Percentiles rank a stretch among this genome's conserved stretches.
These are phyloP conservation scores for Paratilapia polleni DNA, from an alignment of 2,113 vertebrate genomes.

Conservation along the genomic window DNA sequence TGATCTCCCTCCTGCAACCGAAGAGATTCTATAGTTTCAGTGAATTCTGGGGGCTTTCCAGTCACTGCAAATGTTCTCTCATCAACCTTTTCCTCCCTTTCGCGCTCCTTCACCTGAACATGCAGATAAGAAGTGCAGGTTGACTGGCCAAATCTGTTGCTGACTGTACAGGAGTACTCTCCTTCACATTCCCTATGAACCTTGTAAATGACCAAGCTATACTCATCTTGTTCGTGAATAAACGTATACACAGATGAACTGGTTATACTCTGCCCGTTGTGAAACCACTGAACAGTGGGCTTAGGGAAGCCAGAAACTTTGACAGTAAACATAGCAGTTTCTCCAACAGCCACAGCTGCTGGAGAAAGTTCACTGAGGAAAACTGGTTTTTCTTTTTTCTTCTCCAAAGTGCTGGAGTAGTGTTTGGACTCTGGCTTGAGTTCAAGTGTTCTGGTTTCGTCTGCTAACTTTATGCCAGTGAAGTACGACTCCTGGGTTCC, in stretches of 20 bases:
- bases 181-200: conserved; percentile 81
- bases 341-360: conserved; percentile 78
- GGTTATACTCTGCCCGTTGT: conserved; percentile 78
- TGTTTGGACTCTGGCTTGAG: conserved; percentile 85
- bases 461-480: conserved; percentile 76
- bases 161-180: conserved; percentile 86
- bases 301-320: conserved; percentile 82
- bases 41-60: conserved; percentile 81
- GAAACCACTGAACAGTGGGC: conserved; percentile 87
- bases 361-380: conserved; percentile 85
- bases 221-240: conserved; percentile 81
- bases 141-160: conserved; percentile 81
- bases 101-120: conserved; percentile 71
- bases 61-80: neutral
- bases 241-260: conserved; percentile 79
- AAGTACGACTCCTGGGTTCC: conserved; percentile 80
- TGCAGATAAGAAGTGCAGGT: conserved; percentile 82
- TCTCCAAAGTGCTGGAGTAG: conserved; percentile 77
- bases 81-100: conserved; percentile 1
- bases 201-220: conserved; percentile 85
- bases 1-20: conserved; percentile 75
- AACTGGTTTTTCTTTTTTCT: conserved; percentile 83
- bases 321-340: conserved; percentile 84
- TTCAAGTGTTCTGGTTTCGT: conserved; percentile 87
- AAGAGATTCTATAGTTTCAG: conserved; percentile 75